Base-by-base conservation (phyloP, 2,888 invertebrate species). In the Amorpha juglandis region DNA sequence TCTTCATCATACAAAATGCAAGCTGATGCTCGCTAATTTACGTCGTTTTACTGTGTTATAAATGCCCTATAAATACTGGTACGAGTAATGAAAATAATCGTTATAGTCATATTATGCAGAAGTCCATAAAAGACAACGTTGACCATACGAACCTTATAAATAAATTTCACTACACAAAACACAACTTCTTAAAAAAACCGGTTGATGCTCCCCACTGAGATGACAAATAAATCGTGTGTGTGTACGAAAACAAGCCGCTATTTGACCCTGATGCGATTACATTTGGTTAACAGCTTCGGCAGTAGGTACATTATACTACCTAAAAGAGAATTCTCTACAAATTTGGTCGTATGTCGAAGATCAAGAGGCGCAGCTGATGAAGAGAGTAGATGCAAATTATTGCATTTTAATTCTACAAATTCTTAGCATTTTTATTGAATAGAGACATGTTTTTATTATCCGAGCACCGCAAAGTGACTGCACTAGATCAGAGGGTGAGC, bases 231-330 rank as follows among this genome's bases (percentile, higher is more conserved):
- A 45, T 45, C 47, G n/a, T 38, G 19, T 45, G 14, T 45, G n/a
- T 11, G 27, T 42, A 42, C 27, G 21, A 27, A 47, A n/a, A 19
- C 27, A 53, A 53, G 47, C 53, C 64, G 64, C 47, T 64, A 64
- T 33, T 11, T 52, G 53, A 55, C 64, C 64, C 47, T 53, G 53
- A 64, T 64, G 27, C 21, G 50, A 35, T 53, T 16, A 42, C 38
- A 47, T 33, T 55, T 55, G 38, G 42, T 11, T 38, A 21, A 38
- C 38, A 42, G 12, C 58, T 42, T 47, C 45, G 27, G 53, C n/a
- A 45, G 27, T 27, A 27, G 27, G 27, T 53, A 53, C 21, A 52
- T 45, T 45, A 11, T 51, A 38, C 45, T 42, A 27, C n/a, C 42
- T 11, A n/a, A 52, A 64, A 27, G 14, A n/a, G 48, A 11, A 21